Evolutionary conservation across 1,140 invertebrate genomes (phyloP).

Genomic region (Trachelipus rathkii): DNA sequence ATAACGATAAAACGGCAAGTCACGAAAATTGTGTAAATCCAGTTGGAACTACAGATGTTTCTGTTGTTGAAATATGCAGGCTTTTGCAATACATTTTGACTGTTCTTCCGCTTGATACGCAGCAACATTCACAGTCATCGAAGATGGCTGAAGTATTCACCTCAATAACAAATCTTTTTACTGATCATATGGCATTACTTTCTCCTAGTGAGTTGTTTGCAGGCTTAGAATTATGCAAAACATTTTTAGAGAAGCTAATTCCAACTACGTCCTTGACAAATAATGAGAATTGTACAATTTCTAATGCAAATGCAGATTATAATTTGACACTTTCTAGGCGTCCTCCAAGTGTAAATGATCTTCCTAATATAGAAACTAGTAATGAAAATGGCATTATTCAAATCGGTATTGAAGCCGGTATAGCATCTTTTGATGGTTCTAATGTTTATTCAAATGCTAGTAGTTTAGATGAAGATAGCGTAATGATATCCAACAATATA

Average conservation of each 20-base stretch:
- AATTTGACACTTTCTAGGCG: conserved; percentile 14
- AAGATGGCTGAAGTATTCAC: conserved; percentile 38
- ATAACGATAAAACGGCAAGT: conserved; percentile 13
- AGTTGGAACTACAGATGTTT: conserved; percentile 47
- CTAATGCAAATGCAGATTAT: conserved; percentile 20
- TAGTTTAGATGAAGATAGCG: too few relatives aligned
- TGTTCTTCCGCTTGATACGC: conserved; percentile 70
- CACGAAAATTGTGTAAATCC: conserved; percentile 25
- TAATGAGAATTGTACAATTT: conserved; percentile 8
- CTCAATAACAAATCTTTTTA: conserved; percentile 41
- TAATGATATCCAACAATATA: too few relatives aligned
- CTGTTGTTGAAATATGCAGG: conserved; percentile 58
- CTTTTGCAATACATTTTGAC: conserved; percentile 74
- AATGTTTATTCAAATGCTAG: too few relatives aligned
- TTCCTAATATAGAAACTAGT: conserved; percentile 28
- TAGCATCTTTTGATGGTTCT: too few relatives aligned
- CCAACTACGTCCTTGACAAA: conserved; percentile 36
- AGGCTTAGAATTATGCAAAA: conserved; percentile 42
- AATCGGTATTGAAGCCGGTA: conserved; percentile 27
- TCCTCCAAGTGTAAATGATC: conserved; percentile 25
- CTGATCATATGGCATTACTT: conserved; percentile 34
- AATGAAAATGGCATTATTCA: conserved; percentile 38
- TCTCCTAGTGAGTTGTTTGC: conserved; percentile 35
- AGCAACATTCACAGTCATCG: conserved; percentile 41
- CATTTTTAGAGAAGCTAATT: conserved; percentile 43